phyloP scores from a whole-genome alignment of 2,113 vertebrate genomes.

The Heptranchias perlo region DNA sequence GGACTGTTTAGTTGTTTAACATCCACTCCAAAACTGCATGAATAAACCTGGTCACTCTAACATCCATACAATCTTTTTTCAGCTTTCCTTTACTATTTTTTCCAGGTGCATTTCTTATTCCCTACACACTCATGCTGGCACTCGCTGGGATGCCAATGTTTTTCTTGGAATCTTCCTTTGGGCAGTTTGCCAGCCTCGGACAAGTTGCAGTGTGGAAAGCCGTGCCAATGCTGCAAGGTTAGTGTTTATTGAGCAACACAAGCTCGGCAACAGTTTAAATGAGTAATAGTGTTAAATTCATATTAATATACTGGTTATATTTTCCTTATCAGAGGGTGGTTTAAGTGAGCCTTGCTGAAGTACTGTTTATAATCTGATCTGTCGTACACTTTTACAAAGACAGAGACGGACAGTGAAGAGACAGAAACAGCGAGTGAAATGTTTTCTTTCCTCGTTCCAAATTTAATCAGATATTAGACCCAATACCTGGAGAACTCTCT shows the following conservation, averaged over 20 bases:
- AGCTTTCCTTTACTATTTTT: not conserved
- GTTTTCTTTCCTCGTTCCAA: not conserved
- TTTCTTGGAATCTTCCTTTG: not conserved
- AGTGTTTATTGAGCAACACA: not conserved
- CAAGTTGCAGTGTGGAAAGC: constrained; percentile 9
- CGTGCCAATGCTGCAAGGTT: not conserved
- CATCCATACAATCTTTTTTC: not conserved
- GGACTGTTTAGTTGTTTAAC: not conserved
- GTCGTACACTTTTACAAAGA: not conserved
- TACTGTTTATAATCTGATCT: not conserved
- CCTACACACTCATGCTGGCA: not conserved
- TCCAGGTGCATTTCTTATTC: not conserved
- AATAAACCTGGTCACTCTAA: not conserved
- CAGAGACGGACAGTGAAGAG: not conserved
- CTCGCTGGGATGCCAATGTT: not conserved
- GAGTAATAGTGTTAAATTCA: too few relatives aligned
- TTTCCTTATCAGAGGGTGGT: not conserved
- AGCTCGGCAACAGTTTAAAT: not conserved
- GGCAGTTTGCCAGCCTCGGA: not conserved
- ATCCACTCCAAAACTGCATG: not conserved
- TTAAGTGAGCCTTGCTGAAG: not conserved
- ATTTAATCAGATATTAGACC: not conserved
- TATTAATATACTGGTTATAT: not conserved
- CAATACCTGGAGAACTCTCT: too few relatives aligned
- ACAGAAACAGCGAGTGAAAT: not conserved